phyloP scores from a whole-genome alignment of 2,113 vertebrate genomes.

The Lepidothrix coronata region DNA sequence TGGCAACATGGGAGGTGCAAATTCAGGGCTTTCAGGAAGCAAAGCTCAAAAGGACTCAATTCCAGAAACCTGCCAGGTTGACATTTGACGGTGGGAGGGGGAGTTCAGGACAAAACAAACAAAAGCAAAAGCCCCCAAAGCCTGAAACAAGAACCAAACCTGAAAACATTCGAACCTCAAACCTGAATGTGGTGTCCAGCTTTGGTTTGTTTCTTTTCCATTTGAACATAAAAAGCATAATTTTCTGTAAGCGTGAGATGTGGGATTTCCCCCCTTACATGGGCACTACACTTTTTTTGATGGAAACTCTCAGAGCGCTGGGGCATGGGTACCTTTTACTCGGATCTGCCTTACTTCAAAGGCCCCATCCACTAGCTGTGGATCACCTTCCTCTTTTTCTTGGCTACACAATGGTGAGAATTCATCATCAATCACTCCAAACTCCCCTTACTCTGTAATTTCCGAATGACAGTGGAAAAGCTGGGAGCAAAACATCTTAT shows the following conservation, averaged over 20 bases:
- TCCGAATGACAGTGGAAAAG: background rate
- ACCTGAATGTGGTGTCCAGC: background rate
- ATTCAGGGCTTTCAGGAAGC: constrained; percentile 32
- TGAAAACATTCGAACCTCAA: constrained; percentile 35
- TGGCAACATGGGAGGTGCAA: background rate
- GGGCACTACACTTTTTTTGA: background rate
- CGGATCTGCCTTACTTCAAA: background rate
- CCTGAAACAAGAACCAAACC: constrained; percentile 57
- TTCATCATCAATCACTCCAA: background rate
- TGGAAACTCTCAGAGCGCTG: background rate
- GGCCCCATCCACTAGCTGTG: background rate
- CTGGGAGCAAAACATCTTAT: background rate
- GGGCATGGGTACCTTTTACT: background rate
- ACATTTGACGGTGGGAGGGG: constrained; percentile 51
- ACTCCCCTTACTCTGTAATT: background rate
- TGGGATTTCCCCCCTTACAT: background rate
- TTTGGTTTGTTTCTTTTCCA: constrained; percentile 24
- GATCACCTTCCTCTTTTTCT: background rate
- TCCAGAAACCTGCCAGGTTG: constrained; percentile 55
- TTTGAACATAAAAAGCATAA: background rate
- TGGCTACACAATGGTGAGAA: background rate
- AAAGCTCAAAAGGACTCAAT: constrained; percentile 19
- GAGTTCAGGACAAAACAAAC: constrained; percentile 47
- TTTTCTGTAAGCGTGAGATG: background rate
- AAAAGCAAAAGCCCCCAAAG: constrained; percentile 43